Evolutionary conservation across 2,888 invertebrate species (phyloP), one percentile per base, ranked within the genome.

Genomic region (Trachelus troglodyta): DNA sequence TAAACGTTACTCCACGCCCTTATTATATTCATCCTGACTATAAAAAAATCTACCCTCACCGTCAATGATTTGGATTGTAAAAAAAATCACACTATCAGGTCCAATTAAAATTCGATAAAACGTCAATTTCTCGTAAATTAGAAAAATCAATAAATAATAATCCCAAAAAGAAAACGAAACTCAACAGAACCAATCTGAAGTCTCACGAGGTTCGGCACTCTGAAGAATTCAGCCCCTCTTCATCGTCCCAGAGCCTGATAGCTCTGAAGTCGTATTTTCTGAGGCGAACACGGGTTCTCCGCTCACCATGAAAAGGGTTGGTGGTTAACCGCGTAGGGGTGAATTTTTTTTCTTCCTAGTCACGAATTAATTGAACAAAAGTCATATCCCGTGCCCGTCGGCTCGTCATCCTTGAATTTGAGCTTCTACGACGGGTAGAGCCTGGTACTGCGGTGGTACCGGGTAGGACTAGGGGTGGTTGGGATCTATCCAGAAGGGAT

Each of bases 291-390:
- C 31, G 69, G 33, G 79, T 71, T 37, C 73, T 69, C 69, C 56
- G 80, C 71, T 37, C 74, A 40, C 69, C 69, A 73, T 75, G 15
- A 34, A 79, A 23, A 68, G 74, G 74, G 34, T 37, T 73, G 68
- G 68, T 34, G 75, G 34, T 68, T 34, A 75, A 69, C 75, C 74
- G 76, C 40, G 76, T 56, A 74, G 40, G 33, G 69, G 23, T 34
- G 37, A 31, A 84, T n/a, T n/a, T n/a, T 31, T 83, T 83, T 84
- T 84, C 84, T 81, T 79, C 81, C 79, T 77, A 84, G 84, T 85
- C 82, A 84, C 83, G 83, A 87, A 86, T 87, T 89, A 89, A 89
- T 88, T 89, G 86, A 87, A 88, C 85, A 85, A 87, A 82, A 86
- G 81, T 84, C 81, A 83, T 80, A 4, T 37, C 37, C 37, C 81